Percentiles rank a stretch among this genome's conserved stretches.
phyloP scores from a whole-genome alignment of 2,888 invertebrate species.

The Eristalinus aeneus region DNA sequence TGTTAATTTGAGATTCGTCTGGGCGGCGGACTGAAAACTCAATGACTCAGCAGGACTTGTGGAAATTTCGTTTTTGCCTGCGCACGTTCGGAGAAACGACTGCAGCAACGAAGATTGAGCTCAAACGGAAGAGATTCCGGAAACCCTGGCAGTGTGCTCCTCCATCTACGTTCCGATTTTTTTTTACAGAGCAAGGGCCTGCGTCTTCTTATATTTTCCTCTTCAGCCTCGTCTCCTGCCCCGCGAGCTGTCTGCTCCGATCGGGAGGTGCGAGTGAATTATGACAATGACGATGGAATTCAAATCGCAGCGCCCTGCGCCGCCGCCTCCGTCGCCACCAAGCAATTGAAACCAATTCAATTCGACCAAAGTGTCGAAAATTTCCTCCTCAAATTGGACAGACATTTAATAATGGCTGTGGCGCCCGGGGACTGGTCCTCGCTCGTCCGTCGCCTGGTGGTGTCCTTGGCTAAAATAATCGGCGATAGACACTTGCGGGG shows the following conservation, averaged over 20 bases:
- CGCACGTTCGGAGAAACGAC: neutral
- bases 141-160: neutral
- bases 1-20: slow-evolving; percentile 58
- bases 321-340: neutral
- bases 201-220: neutral
- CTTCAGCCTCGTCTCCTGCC: neutral
- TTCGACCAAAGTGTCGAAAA: neutral
- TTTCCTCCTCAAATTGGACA: slow-evolving; percentile 10
- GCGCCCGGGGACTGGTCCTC: slow-evolving; percentile 35
- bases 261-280: slow-evolving; percentile 2
- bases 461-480: slow-evolving; percentile 12
- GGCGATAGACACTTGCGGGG: slow-evolving; percentile 15
- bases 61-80: neutral
- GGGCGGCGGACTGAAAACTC: slow-evolving; percentile 17
- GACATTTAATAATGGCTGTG: slow-evolving; percentile 45
- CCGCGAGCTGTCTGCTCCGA: neutral
- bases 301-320: slow-evolving; percentile 6
- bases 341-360: neutral
- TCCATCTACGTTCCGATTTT: neutral
- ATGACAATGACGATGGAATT: slow-evolving; percentile 30
- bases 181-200: neutral
- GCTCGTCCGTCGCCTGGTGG: neutral
- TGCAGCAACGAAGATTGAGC: neutral
- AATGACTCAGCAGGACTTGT: slow-evolving; percentile 13
- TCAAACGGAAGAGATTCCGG: slow-evolving; percentile 8